phyloP scores from a whole-genome alignment of 2,113 vertebrate genomes.

The Shinisaurus crocodilurus region DNA sequence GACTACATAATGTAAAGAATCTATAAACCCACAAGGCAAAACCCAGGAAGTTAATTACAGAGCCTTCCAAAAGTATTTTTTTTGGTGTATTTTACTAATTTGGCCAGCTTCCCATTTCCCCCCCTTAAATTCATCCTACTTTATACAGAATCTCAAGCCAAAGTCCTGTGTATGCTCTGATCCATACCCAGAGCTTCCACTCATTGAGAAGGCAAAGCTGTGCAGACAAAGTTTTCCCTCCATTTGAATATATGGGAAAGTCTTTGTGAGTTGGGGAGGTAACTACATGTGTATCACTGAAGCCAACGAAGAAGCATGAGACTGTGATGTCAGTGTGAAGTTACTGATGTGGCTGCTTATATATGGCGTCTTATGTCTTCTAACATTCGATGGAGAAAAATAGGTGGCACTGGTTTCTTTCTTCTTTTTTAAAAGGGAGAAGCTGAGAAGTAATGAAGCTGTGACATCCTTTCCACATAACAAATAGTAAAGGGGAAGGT shows the following conservation, averaged over 20 bases:
- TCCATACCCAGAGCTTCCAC: not conserved
- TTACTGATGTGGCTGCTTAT: not conserved
- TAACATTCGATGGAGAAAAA: not conserved
- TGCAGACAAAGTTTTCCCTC: not conserved
- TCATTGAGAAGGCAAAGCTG: not conserved
- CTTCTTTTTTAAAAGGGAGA: too few species aligned
- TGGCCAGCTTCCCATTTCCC: not conserved
- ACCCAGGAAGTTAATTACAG: not conserved
- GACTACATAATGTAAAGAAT: not conserved
- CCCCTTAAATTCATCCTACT: too few species aligned
- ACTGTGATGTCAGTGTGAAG: not conserved
- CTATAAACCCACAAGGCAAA: not conserved
- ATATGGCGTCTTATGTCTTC: not conserved
- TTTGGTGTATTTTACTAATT: not conserved
- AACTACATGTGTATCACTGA: not conserved
- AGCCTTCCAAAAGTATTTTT: not conserved
- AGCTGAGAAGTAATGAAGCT: not conserved
- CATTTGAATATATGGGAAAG: too few species aligned
- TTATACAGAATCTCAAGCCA: not conserved
- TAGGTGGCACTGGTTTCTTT: not conserved
- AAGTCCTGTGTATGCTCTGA: not conserved
- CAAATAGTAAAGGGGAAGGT: not conserved
- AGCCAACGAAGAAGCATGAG: not conserved
- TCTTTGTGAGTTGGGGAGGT: not conserved
- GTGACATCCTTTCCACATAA: too few species aligned